These are phyloP conservation scores for Galaxias olidus DNA, from an alignment of 2,797 vertebrate genomes.

Conservation along the genomic window DNA sequence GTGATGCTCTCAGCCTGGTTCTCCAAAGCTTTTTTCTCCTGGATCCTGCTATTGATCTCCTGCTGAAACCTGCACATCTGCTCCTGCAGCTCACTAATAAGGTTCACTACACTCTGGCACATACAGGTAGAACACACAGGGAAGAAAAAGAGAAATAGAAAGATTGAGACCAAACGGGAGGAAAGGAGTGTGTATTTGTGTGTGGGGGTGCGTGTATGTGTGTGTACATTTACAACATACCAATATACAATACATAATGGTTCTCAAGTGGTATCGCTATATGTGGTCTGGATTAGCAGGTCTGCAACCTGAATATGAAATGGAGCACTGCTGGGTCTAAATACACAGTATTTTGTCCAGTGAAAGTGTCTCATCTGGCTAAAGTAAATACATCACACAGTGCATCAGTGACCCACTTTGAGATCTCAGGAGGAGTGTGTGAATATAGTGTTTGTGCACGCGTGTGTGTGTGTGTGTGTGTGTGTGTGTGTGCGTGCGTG, in stretches of 20 bases:
- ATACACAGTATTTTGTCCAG: not conserved
- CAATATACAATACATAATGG: too few species aligned
- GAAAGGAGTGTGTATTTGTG: constrained; percentile 13
- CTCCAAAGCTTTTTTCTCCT: constrained; percentile 85
- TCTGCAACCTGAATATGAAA: constrained; percentile 13
- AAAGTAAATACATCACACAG: constrained; percentile 11
- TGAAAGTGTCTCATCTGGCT: constrained; percentile 2
- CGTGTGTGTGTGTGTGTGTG: not conserved
- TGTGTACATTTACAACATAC: not conserved
- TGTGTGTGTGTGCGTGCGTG: too few species aligned
- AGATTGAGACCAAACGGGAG: constrained; percentile 25
- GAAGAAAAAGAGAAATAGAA: constrained; percentile 14
- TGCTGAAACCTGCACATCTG: constrained; percentile 97
- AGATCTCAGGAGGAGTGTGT: not conserved
- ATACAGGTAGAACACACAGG: constrained; percentile 38
- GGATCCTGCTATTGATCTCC: constrained; percentile 94
- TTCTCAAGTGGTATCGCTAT: not conserved
- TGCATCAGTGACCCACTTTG: not conserved
- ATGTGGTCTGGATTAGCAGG: constrained; percentile 1
- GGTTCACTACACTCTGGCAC: constrained; percentile 93
- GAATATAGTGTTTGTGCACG: not conserved
- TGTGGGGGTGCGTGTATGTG: constrained; percentile 10
- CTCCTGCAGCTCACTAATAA: constrained; percentile 97
- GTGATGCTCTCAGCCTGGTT: constrained; percentile 63
- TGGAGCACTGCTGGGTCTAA: constrained; percentile 12